Evolutionary conservation across 37 sponge, comb jelly and placozoan genomes (phyloP).

Genomic region (Haliclona indistincta): DNA sequence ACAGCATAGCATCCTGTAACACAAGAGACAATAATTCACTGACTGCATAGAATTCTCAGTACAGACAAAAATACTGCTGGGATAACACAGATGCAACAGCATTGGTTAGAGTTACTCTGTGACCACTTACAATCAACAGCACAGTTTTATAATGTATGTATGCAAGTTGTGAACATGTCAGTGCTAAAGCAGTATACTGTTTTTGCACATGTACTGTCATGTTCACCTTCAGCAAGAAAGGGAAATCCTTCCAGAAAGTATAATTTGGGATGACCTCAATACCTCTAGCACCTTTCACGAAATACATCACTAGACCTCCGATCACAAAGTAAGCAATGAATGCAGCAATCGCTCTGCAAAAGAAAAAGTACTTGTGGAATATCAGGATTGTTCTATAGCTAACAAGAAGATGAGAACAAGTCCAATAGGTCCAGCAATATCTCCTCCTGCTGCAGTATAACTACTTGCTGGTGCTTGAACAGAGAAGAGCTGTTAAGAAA

Average conservation of each 20-base stretch:
- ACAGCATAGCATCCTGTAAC: neutral
- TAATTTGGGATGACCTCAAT: slow-evolving; percentile 70
- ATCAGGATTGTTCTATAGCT: neutral
- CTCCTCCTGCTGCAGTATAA: neutral
- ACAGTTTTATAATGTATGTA: too few species aligned
- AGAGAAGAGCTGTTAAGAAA: too few species aligned
- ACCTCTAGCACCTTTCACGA: slow-evolving; percentile 69
- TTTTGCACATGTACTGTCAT: neutral
- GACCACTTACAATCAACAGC: too few species aligned
- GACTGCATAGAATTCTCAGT: too few species aligned
- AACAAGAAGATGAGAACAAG: neutral
- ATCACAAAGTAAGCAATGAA: slow-evolving; percentile 53
- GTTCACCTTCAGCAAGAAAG: slow-evolving; percentile 64
- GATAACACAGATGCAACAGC: too few species aligned
- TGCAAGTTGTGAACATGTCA: too few species aligned
- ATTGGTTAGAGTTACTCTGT: too few species aligned
- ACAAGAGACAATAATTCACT: too few species aligned
- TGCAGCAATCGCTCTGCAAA: slow-evolving; percentile 24
- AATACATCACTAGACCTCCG: slow-evolving; percentile 51
- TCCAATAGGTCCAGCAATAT: neutral
- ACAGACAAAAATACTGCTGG: too few species aligned
- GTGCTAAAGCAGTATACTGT: too few species aligned
- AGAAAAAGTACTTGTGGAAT: neutral
- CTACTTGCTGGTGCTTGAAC: too few species aligned
- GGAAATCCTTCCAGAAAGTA: slow-evolving; percentile 77